Conservation (phyloP, 2,888 invertebrate species). For the Acleris sparsana region DNA sequence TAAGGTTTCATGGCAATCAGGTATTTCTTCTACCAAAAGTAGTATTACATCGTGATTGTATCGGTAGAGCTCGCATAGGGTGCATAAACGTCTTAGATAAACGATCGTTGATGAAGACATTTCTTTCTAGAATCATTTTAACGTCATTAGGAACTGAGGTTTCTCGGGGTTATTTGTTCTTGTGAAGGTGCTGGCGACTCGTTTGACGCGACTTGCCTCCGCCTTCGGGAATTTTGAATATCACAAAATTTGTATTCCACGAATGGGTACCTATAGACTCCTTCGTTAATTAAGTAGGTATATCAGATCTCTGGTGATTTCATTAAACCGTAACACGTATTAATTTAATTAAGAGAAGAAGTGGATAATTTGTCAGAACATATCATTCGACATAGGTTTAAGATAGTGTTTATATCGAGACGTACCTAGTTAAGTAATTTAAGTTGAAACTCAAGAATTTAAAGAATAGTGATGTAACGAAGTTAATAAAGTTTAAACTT, state of each 20-base stretch:
- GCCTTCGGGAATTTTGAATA: constrained; percentile 70
- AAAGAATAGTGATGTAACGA: constrained; percentile 77
- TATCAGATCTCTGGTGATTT: constrained; percentile 77
- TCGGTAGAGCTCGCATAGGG: constrained; percentile 60
- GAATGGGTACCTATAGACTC: constrained; percentile 66
- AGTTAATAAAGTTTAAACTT: constrained; percentile 76
- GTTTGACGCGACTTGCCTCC: constrained; percentile 75
- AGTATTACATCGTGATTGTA: constrained; percentile 68
- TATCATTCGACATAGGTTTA: constrained; percentile 75
- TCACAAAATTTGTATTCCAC: constrained; percentile 72
- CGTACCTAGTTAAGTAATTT: constrained; percentile 78
- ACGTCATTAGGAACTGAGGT: constrained; percentile 66
- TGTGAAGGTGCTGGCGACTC: constrained; percentile 82
- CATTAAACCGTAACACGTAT: constrained; percentile 73
- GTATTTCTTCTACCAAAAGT: constrained; percentile 78
- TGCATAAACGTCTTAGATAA: constrained; percentile 49
- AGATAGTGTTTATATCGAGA: constrained; percentile 79
- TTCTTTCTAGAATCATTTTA: constrained; percentile 54
- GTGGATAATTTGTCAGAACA: constrained; percentile 67
- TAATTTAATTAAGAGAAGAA: constrained; percentile 74
- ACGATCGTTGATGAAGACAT: constrained; percentile 58
- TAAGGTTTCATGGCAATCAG: constrained; percentile 52
- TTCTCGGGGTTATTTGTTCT: constrained; percentile 64
- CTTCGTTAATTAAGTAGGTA: constrained; percentile 64
- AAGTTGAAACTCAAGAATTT: constrained; percentile 80